Percentiles rank a stretch among this genome's conserved stretches.
These are phyloP conservation scores for Tetrapedia diversipes DNA, from an alignment of 2,888 invertebrate genomes.

Conservation along the genomic window DNA sequence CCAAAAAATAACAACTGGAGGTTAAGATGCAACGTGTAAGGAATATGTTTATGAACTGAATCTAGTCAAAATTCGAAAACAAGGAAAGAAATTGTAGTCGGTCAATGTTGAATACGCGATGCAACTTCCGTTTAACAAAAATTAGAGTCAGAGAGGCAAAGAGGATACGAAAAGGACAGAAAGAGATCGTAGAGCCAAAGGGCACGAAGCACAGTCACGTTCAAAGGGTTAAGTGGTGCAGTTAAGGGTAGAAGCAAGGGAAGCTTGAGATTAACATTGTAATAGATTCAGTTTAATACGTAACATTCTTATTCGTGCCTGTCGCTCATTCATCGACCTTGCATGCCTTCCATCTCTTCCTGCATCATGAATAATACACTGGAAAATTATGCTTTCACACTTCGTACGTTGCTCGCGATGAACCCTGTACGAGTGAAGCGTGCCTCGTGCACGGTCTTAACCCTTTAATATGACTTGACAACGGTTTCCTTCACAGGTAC, in stretches of 20 bases:
- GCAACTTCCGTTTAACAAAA: neutral
- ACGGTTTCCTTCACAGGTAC: too few relatives aligned
- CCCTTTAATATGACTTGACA: too few relatives aligned
- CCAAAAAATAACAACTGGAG: too few relatives aligned
- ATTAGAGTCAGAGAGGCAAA: neutral
- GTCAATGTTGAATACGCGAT: neutral
- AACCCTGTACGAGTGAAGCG: conserved; percentile 8
- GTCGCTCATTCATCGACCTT: conserved; percentile 26
- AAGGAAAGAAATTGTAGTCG: neutral
- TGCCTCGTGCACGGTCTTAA: conserved; percentile 1
- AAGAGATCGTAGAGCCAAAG: neutral
- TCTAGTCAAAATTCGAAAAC: neutral
- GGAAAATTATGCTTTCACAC: conserved; percentile 33
- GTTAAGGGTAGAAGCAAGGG: conserved; percentile 7
- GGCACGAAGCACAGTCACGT: neutral
- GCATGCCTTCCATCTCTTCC: conserved; percentile 17
- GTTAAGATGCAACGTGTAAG: too few relatives aligned
- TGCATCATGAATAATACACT: conserved; percentile 38
- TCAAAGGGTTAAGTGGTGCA: conserved; percentile 12
- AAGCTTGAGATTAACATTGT: conserved; percentile 29
- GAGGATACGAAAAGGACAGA: too few relatives aligned
- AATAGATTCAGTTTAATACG: conserved; percentile 15
- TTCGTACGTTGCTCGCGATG: conserved; percentile 21
- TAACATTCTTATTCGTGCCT: neutral
- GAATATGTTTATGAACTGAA: too few relatives aligned